phyloP scores from a whole-genome alignment of 2,797 vertebrate genomes.

The Taeniopygia guttata region DNA sequence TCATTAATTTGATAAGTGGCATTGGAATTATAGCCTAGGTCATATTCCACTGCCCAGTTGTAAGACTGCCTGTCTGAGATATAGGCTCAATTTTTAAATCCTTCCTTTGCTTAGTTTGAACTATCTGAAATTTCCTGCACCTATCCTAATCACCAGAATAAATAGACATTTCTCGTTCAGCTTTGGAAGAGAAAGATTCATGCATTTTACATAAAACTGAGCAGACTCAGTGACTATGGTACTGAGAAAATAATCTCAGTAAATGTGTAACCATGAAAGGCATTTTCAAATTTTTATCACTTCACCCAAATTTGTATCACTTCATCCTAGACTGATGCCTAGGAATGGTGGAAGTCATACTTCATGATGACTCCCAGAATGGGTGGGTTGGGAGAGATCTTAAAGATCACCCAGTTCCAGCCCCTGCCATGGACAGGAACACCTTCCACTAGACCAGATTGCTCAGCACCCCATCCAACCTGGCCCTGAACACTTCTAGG shows the following conservation, averaged over 20 bases:
- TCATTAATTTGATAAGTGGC: not conserved
- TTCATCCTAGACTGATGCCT: not conserved
- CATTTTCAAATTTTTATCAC: not conserved
- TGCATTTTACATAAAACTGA: not conserved
- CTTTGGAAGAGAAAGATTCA: not conserved
- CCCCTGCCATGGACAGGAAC: accelerated
- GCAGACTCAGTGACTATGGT: not conserved
- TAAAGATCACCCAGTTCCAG: not conserved
- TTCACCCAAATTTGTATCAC: not conserved
- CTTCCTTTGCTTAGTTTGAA: accelerated
- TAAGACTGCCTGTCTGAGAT: not conserved
- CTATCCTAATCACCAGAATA: not conserved
- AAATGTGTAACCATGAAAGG: not conserved
- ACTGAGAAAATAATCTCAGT: not conserved
- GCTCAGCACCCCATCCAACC: not conserved
- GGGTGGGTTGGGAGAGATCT: not conserved
- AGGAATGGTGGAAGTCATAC: not conserved
- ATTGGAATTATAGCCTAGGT: not conserved
- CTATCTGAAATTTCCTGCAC: not conserved
- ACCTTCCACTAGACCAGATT: not conserved
- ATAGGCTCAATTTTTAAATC: not conserved
- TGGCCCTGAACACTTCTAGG: not conserved
- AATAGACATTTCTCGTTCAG: not conserved
- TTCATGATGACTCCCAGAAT: not conserved
- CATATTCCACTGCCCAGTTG: not conserved